Percentiles rank a stretch among this genome's conserved stretches.
phyloP scores from a whole-genome alignment of 2,888 invertebrate genomes.

The Octonoba sinensis region DNA sequence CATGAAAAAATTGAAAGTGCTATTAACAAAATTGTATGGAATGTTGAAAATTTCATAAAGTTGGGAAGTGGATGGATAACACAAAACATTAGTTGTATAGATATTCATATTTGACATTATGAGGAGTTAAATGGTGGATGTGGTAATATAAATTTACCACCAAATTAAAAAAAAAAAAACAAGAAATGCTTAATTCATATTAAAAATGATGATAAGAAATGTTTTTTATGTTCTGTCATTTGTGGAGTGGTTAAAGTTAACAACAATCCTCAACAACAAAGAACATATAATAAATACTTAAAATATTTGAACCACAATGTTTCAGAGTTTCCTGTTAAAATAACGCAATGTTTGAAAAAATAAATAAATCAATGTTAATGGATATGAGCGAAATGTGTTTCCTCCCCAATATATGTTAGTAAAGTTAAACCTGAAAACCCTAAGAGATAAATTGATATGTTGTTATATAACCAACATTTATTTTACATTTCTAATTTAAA shows the following conservation, averaged over 20 bases:
- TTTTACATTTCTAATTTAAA: constrained; percentile 20
- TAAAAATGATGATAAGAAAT: too few species aligned
- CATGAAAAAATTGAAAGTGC: too few species aligned
- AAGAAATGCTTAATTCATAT: too few species aligned
- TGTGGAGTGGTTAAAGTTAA: too few species aligned
- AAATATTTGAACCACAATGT: too few species aligned
- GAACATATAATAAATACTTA: too few species aligned
- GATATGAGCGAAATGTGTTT: constrained; percentile 6
- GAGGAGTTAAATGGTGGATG: too few species aligned
- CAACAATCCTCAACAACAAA: too few species aligned
- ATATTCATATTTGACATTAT: constrained; percentile 8
- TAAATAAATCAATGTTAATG: constrained; percentile 32
- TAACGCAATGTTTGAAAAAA: constrained; percentile 8
- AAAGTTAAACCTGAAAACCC: constrained; percentile 14
- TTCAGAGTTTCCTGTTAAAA: too few species aligned
- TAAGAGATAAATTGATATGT: constrained; percentile 22
- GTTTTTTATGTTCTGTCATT: too few species aligned
- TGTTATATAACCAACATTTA: constrained; percentile 24
- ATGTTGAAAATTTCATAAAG: constrained; percentile 8
- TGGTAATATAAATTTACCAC: too few species aligned
- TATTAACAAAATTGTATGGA: background rate
- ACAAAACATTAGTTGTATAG: constrained; percentile 22
- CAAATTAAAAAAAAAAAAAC: too few species aligned
- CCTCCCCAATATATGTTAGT: constrained; percentile 27
- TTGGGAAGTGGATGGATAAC: constrained; percentile 2